Evolutionary conservation across 2,888 invertebrate species (phyloP).

Genomic region (Trachelus stipa): DNA sequence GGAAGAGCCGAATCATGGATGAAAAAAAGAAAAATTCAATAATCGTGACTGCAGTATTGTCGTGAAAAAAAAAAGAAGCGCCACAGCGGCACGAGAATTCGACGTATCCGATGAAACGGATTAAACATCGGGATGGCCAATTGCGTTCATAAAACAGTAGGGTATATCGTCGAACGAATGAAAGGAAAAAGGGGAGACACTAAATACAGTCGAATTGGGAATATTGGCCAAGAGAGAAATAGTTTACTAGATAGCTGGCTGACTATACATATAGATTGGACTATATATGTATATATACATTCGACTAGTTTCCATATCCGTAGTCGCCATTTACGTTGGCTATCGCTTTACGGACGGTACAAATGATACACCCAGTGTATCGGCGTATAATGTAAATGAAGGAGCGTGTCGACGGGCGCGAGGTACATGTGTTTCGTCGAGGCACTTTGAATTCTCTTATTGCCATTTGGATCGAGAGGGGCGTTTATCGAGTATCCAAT

Average conservation of each 20-base stretch:
- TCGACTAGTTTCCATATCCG: not conserved
- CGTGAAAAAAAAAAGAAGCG: not conserved
- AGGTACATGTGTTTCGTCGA: not conserved
- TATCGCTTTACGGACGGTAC: not conserved
- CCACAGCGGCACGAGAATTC: too few relatives aligned
- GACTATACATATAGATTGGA: not conserved
- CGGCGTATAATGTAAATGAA: slow-evolving; percentile 1
- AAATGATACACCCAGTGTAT: not conserved
- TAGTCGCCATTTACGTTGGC: not conserved
- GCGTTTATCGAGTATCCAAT: not conserved
- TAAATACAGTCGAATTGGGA: not conserved
- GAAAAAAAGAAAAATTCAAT: not conserved
- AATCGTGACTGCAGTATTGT: not conserved
- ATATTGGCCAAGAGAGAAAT: not conserved
- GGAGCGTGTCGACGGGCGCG: not conserved
- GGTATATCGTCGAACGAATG: not conserved
- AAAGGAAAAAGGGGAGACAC: not conserved
- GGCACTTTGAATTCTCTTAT: not conserved
- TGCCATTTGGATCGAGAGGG: not conserved
- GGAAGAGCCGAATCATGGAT: not conserved
- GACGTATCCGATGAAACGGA: not conserved
- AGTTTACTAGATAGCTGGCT: not conserved
- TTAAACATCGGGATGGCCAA: not conserved
- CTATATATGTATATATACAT: not conserved
- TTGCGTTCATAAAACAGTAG: not conserved